phyloP scores from a whole-genome alignment of 1,140 invertebrate species.

The Dendroctonus ponderosae region DNA sequence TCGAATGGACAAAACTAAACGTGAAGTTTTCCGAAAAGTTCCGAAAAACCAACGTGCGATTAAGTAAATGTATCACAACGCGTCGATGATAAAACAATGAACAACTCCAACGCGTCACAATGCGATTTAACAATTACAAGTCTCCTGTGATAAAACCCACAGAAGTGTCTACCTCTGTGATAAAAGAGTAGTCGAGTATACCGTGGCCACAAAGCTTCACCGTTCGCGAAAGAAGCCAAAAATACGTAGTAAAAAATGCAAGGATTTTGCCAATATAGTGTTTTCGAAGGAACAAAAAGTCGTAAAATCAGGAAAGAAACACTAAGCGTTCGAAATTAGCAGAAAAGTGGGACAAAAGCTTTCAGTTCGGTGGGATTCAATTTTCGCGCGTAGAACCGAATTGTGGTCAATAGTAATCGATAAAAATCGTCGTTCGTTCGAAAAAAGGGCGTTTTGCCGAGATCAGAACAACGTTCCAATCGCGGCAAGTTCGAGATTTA shows the following conservation, averaged over 20 bases:
- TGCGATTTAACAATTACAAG: constrained; percentile 1
- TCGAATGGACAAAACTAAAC: constrained; percentile 18
- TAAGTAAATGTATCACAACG: constrained; percentile 18
- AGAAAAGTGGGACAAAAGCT: constrained; percentile 7
- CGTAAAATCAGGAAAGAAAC: background rate
- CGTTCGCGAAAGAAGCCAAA: background rate
- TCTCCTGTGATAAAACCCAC: constrained; percentile 18
- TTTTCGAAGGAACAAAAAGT: background rate
- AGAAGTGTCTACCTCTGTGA: constrained; percentile 11
- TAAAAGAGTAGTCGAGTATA: constrained; percentile 1
- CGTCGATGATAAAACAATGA: constrained; percentile 17
- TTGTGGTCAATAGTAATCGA: constrained; percentile 25
- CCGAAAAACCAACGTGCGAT: constrained; percentile 15
- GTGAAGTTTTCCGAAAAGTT: constrained; percentile 18
- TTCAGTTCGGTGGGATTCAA: constrained; percentile 12
- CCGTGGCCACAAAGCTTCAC: background rate
- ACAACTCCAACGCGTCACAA: constrained; percentile 18
- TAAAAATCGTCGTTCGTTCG: constrained; percentile 47
- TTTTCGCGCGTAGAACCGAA: constrained; percentile 18
- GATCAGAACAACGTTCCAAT: constrained; percentile 33
- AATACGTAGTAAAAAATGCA: background rate
- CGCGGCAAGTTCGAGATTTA: constrained; percentile 33
- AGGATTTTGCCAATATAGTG: too few species aligned
- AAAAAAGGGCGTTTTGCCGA: constrained; percentile 33
- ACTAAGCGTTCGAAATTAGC: background rate